Evolutionary conservation across 2,797 vertebrate genomes (phyloP).

Genomic region (Cygnus olor): DNA sequence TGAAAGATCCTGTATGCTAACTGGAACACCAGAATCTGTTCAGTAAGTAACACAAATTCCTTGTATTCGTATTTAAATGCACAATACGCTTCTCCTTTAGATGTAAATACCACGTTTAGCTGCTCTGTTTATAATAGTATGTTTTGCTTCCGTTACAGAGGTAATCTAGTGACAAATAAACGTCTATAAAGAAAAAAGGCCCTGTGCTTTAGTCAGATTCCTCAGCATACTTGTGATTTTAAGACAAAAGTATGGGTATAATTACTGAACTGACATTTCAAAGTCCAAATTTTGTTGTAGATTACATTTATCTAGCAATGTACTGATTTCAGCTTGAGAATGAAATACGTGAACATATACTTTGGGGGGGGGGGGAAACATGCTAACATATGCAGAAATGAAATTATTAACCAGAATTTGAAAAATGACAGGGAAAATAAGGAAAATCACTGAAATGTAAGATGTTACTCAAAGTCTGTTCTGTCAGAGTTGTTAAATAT

Average conservation of each 20-base stretch:
- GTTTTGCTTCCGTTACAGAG: neutral
- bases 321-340: neutral
- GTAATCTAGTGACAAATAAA: neutral
- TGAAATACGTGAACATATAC: neutral
- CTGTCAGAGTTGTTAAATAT: neutral
- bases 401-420: neutral
- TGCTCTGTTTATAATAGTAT: neutral
- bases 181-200: neutral
- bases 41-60: constrained; percentile 83
- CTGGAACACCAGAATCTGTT: constrained; percentile 93
- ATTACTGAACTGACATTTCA: neutral
- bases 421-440: neutral
- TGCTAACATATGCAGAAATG: neutral
- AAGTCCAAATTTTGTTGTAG: neutral
- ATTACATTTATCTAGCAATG: neutral
- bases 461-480: neutral
- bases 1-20: constrained; percentile 95
- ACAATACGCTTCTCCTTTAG: neutral
- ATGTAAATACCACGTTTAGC: neutral
- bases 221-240: neutral
- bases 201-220: neutral
- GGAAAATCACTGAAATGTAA: neutral
- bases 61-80: neutral
- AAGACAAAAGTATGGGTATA: neutral
- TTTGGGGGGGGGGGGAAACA: too few species aligned